These are phyloP conservation scores for Protaetia brevitarsis DNA, from an alignment of 1,140 invertebrate species.

Conservation along the genomic window DNA sequence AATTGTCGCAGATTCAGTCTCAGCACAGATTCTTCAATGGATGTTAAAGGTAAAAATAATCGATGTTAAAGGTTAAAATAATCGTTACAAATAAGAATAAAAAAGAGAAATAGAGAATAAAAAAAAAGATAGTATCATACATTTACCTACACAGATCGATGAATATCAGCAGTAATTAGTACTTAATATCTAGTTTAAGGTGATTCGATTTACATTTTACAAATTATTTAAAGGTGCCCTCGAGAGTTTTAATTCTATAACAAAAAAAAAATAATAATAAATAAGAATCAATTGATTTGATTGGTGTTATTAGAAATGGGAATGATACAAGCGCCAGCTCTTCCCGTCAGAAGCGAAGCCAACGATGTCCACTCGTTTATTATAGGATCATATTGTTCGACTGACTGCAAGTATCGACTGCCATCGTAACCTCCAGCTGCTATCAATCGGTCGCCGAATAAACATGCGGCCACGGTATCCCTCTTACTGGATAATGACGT, in stretches of 20 bases:
- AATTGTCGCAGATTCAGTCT: too few species aligned
- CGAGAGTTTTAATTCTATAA: not conserved
- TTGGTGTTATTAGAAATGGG: conserved; percentile 51
- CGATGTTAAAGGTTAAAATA: too few species aligned
- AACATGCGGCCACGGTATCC: conserved; percentile 88
- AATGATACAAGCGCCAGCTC: conserved; percentile 86
- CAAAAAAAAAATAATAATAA: not conserved
- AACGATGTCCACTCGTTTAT: conserved; percentile 82
- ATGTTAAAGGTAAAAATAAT: too few species aligned
- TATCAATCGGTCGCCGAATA: conserved; percentile 83
- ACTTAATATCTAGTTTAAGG: too few species aligned
- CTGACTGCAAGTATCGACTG: conserved; percentile 83
- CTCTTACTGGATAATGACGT: conserved; percentile 80
- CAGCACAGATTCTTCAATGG: too few species aligned
- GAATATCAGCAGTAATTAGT: too few species aligned
- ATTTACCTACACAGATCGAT: too few species aligned
- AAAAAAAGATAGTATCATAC: too few species aligned
- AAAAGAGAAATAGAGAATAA: too few species aligned
- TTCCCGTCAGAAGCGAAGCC: conserved; percentile 70
- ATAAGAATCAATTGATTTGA: not conserved
- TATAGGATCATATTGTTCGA: conserved; percentile 91
- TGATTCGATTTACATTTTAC: too few species aligned
- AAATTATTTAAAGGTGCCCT: too few species aligned
- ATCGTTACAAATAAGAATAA: too few species aligned
- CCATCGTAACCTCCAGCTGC: conserved; percentile 95